Percentiles rank a stretch among this genome's conserved stretches.
Evolutionary conservation across 2,888 invertebrate species (phyloP).

Genomic region (Drosophila fulvimacula): DNA sequence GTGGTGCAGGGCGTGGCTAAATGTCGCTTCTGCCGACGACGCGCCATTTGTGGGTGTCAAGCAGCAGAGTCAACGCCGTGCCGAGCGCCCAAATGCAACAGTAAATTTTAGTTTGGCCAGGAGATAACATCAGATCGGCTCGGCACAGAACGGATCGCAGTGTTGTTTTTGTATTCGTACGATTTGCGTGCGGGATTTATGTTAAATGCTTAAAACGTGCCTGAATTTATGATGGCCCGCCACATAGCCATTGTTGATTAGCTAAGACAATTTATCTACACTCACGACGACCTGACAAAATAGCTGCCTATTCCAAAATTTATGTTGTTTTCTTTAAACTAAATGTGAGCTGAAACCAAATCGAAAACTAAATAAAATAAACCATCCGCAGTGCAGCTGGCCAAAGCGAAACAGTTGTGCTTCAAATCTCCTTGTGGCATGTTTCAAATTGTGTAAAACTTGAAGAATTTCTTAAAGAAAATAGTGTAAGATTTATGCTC

Average conservation of each 20-base stretch:
- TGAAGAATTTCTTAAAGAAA: neutral
- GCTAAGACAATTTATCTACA: slow-evolving; percentile 58
- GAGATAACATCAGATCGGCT: slow-evolving; percentile 70
- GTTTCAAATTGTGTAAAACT: slow-evolving; percentile 35
- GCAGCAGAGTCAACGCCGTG: slow-evolving; percentile 59
- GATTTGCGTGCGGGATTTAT: slow-evolving; percentile 55
- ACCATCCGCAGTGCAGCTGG: slow-evolving; percentile 21
- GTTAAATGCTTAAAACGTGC: slow-evolving; percentile 81
- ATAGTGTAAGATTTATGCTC: neutral
- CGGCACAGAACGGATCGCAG: slow-evolving; percentile 19
- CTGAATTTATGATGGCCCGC: slow-evolving; percentile 76
- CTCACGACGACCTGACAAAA: slow-evolving; percentile 42
- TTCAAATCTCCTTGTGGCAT: slow-evolving; percentile 41
- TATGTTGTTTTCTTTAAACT: slow-evolving; percentile 66
- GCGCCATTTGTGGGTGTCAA: slow-evolving; percentile 82
- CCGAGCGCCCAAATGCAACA: slow-evolving; percentile 71
- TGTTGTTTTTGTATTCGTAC: slow-evolving; percentile 8
- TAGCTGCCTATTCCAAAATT: slow-evolving; percentile 50
- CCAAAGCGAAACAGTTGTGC: slow-evolving; percentile 38
- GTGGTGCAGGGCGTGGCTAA: slow-evolving; percentile 14
- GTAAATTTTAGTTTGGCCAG: slow-evolving; percentile 81
- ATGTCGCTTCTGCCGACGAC: slow-evolving; percentile 38
- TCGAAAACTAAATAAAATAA: slow-evolving; percentile 8
- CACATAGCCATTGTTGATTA: slow-evolving; percentile 49
- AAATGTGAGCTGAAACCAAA: slow-evolving; percentile 25